phyloP scores from a whole-genome alignment of 2,113 vertebrate species.

The Ursus arctos region DNA sequence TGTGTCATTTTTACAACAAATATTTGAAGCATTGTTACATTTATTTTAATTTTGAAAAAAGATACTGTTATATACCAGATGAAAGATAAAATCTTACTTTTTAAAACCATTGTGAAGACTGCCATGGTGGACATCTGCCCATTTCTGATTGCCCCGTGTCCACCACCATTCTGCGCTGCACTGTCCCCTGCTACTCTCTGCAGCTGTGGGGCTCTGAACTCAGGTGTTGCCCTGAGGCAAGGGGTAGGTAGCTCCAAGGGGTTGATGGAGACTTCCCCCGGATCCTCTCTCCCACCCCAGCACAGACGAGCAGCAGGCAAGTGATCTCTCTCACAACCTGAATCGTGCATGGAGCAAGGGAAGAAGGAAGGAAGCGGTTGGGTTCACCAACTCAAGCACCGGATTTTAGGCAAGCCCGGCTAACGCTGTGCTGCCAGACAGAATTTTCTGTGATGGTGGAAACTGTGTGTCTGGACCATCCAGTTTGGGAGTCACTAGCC shows the following conservation, averaged over 20 bases:
- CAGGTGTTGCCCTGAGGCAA: not conserved
- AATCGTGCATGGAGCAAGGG: not conserved
- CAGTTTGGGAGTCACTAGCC: not conserved
- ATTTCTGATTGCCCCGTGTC: too few species aligned
- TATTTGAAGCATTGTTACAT: not conserved
- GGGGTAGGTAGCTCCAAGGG: not conserved
- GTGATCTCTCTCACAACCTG: not conserved
- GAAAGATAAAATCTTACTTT: not conserved
- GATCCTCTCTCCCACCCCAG: not conserved
- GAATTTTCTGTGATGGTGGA: not conserved
- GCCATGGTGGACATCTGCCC: not conserved
- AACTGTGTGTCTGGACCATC: not conserved
- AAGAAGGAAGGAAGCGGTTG: not conserved
- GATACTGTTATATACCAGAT: not conserved
- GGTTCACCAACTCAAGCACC: too few species aligned
- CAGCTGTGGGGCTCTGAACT: too few species aligned
- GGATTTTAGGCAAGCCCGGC: not conserved
- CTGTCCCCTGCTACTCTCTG: rapidly evolving
- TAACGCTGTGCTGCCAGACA: not conserved
- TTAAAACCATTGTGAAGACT: not conserved
- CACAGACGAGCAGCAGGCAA: not conserved
- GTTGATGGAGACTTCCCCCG: not conserved
- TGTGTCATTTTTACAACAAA: not conserved
- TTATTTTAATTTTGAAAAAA: slow-evolving; percentile 19
- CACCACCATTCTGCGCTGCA: not conserved